Evolutionary conservation across 2,888 invertebrate genomes (phyloP), one percentile per base, ranked within the genome.

Genomic region (Linnaemya vulpina): DNA sequence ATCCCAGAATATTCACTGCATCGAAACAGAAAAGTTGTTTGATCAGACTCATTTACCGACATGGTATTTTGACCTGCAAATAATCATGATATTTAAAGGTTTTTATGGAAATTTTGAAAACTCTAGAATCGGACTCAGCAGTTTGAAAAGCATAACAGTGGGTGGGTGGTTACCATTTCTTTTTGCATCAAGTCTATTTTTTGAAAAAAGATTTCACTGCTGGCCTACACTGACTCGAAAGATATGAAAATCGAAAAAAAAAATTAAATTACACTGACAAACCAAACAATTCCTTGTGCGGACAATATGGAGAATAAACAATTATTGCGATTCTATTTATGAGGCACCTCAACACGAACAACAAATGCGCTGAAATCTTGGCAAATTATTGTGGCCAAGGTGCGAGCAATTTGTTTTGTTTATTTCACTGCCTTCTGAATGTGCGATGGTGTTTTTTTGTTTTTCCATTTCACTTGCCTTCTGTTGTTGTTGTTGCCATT

Each of bases 371-470:
- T 85, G 85, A 85, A 85, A 85, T 43, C 78, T 82, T 85, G 85
- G 85, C 85, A 82, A 85, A 85, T 85, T 82, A 79, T 82, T 82
- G 85, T 82, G 82, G 74, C 82, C 85, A 85, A 85, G 85, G 85
- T 85, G 82, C 70, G 78, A 79, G 82, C 62, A 85, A 85, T 85
- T 85, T 85, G 85, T 85, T 82, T 79, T 76, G 22, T 73, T 70
- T 76, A 76, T 80, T 68, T 70, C 76, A 53, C 60, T 20, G 58
- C 15, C 67, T 40, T 58, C 46, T 65, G 55, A 35, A 9, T 8
- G 17, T 40, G 58, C 20, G 55, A 35, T 71, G 38, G 15, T 76
- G 53, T 40, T 9, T 58, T 40, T 3, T 70, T 58, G 22, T 62
- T 60, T 13, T 51, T 46, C n/a, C n/a, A 55, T 58, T 49, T 51